Base-by-base conservation (phyloP, 2,888 invertebrate species). In the Nemapogon koenigi region DNA sequence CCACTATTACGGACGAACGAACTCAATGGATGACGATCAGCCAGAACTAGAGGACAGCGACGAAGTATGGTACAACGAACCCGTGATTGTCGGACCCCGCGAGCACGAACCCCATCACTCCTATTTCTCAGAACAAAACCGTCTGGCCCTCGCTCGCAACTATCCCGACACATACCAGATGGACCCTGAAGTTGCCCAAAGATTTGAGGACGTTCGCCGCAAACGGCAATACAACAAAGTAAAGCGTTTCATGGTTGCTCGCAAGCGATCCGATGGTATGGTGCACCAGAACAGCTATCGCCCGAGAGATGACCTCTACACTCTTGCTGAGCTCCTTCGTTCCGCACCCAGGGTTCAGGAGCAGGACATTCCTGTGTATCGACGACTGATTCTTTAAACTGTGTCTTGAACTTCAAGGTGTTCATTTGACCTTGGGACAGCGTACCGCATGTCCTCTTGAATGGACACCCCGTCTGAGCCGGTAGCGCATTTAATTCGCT, bases 161-260 rank as follows among this genome's bases (percentile, higher is more conserved):
- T 66, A 71, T 46, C 71, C 76, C n/a, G 46, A 45, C 13, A 57
- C 72, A 46, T 71, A 73, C 42, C 71, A 67, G 48, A 62, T 75
- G 8, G 71, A 66, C 39, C 72, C 75, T 0, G 75, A 73, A 50
- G 49, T 76, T 8, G 69, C 73, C 4, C 78, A 73, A 43, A 56
- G 71, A 40, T 76, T 72, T 38, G 72, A 76, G 45, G 78, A 79
- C 44, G 72, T 62, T 22, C 78, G 78, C 32, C 79, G 76, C 47
- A 79, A 80, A 50, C 61, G 76, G 46, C 69, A 73, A 44, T 67
- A 69, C 4, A 76, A 73, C 49, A 76, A 75, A 48, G 57, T 76
- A 58, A 85, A 85, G 57, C 71, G 84, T 26, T 85, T 84, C 53
- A 84, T 84, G 84, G 83, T 85, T 1, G 79, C 84, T 15, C 75